These are phyloP conservation scores for Indicator indicator DNA, from an alignment of 2,113 vertebrate species.

Conservation along the genomic window DNA sequence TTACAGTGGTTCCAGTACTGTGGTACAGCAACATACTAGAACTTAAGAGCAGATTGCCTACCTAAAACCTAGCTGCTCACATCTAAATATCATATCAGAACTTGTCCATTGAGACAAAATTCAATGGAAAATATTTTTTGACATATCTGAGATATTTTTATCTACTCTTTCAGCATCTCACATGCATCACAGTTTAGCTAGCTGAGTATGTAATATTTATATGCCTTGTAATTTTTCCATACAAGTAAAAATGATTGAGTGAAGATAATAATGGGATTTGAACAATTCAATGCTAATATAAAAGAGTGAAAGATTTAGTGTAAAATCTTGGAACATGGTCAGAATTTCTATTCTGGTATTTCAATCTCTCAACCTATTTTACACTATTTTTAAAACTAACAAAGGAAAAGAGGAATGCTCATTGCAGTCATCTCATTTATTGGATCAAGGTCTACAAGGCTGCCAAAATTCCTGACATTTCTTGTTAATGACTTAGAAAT, in stretches of 20 bases:
- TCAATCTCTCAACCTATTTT: background rate
- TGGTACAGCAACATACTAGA: background rate
- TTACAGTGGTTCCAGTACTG: background rate
- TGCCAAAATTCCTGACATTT: constrained; percentile 6
- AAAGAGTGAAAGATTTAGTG: background rate
- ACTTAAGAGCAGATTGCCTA: background rate
- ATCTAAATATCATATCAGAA: background rate
- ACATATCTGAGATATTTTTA: background rate
- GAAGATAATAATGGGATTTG: background rate
- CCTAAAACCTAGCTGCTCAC: background rate
- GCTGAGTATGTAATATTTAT: background rate
- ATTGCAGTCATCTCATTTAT: background rate
- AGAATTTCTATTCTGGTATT: background rate
- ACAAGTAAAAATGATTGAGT: background rate
- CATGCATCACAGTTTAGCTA: background rate
- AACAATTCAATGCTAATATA: background rate
- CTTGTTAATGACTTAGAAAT: constrained; percentile 27
- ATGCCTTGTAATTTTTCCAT: background rate
- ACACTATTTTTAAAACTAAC: background rate
- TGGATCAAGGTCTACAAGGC: background rate
- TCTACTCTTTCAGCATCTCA: background rate
- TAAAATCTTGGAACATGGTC: background rate
- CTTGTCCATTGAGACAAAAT: background rate
- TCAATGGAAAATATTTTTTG: background rate
- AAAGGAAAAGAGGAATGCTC: background rate